Conservation (phyloP, 1,140 invertebrate species). For the Leucophenga varia region DNA sequence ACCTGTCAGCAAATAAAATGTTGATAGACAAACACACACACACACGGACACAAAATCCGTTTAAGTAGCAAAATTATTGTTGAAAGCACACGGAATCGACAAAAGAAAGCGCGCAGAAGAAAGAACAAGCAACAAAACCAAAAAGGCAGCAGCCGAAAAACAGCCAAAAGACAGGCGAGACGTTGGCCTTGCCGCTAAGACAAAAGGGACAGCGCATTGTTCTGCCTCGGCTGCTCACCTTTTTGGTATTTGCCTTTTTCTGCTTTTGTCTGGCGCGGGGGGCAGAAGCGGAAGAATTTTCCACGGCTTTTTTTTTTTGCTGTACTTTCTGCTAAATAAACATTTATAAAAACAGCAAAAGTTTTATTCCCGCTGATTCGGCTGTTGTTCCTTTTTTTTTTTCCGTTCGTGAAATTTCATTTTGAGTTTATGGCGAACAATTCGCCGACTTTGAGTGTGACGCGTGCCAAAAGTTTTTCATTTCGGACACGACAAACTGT, state of each 20-base stretch:
- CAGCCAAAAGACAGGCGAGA: too few species aligned
- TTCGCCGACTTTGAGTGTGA: constrained; percentile 31
- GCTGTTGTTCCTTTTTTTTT: constrained; percentile 27
- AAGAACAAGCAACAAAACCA: constrained; percentile 40
- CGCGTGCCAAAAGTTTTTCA: too few species aligned
- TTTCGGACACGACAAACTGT: too few species aligned
- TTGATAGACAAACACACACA: constrained; percentile 50
- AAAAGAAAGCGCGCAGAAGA: not conserved
- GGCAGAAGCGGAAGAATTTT: too few species aligned
- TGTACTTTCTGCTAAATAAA: constrained; percentile 36
- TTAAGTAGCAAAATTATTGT: constrained; percentile 52
- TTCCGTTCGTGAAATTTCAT: constrained; percentile 35
- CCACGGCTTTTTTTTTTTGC: not conserved
- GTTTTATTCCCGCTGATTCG: constrained; percentile 43
- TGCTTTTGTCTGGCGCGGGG: constrained; percentile 2
- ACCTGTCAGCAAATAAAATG: constrained; percentile 52
- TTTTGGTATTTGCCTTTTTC: constrained; percentile 25
- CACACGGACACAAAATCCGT: too few species aligned
- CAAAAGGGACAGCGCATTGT: too few species aligned
- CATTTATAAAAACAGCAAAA: constrained; percentile 46
- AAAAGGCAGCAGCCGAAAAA: constrained; percentile 17
- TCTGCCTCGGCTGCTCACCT: constrained; percentile 35
- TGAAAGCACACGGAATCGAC: constrained; percentile 23
- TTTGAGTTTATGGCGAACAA: constrained; percentile 36
- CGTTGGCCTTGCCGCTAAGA: too few species aligned